Base-by-base conservation (phyloP, 2,113 vertebrate species). In the Monarcha castaneiventris region DNA sequence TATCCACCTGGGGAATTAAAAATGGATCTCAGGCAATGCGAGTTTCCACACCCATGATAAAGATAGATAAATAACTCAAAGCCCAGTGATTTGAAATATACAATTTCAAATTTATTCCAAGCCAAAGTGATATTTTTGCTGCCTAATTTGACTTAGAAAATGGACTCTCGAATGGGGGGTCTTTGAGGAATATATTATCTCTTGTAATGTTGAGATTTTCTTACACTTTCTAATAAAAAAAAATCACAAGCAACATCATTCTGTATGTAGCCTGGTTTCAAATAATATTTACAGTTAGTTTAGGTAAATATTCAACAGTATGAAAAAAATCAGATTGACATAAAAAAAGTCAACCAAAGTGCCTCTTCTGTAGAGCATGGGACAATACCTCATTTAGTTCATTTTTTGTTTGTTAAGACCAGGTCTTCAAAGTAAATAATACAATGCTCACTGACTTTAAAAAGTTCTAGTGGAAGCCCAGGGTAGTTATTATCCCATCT, bases 1-100 rank as follows among this genome's bases (percentile, higher is more conserved):
- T 84, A 67, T 79, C 92, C 87, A 93, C 84, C 91, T 91, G 75
- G 78, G 75, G 75, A 95, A 84, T 87, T 79, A 52, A 73, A 67
- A 90, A 90, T 77, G 62, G 30, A 67, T 61, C 48, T 87, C 35
- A 35, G 22, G 48, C 48, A 91, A 71, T 1, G 3, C 41, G 21
- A 75, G 7, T 54, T 86, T 89, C 74, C 48, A 83, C 30, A 52
- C 6, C 25, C 33, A 14, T 30, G 41, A 74, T 55, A 81, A 95
- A 85, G 13, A 55, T 62, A 78, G 44, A 87, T 63, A 82, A 51
- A 63, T 64, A 75, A 59, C 23, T 48, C 35, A 33, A 61, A 73
- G 19, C 3, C 2, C 25, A 49, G 3, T 56, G 13, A 49, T 49
- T 80, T 39, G 37, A 89, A 37, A 62, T 26, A 66, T 4, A 33